These are phyloP conservation scores for Venturia canescens DNA, from an alignment of 1,140 invertebrate genomes.

Conservation along the genomic window DNA sequence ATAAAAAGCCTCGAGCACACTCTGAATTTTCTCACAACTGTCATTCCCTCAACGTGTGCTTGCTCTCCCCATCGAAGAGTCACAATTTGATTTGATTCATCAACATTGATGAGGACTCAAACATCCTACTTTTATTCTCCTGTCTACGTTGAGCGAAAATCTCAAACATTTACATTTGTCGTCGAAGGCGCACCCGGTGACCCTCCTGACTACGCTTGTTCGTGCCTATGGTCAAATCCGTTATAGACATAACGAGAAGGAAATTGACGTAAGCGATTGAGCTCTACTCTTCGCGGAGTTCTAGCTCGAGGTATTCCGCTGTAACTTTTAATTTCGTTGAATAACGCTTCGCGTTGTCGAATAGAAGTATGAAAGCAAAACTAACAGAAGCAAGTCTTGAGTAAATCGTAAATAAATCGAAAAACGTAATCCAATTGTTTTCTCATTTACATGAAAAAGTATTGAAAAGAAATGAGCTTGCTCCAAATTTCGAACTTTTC, in stretches of 20 bases:
- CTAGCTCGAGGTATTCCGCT: slow-evolving; percentile 36
- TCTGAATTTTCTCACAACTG: too few relatives aligned
- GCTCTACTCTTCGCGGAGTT: slow-evolving; percentile 49
- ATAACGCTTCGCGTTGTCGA: neutral
- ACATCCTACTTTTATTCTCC: neutral
- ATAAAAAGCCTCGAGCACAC: too few relatives aligned
- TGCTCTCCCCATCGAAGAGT: too few relatives aligned
- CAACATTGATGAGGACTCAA: too few relatives aligned
- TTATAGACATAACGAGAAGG: slow-evolving; percentile 63
- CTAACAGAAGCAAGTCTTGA: neutral
- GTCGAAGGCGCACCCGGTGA: slow-evolving; percentile 16
- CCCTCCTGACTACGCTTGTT: neutral
- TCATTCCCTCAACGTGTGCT: too few relatives aligned
- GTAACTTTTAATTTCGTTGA: neutral
- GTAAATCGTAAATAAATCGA: too few relatives aligned
- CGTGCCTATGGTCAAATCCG: slow-evolving; percentile 55
- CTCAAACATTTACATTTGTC: slow-evolving; percentile 18
- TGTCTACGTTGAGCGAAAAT: neutral
- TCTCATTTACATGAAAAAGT: too few relatives aligned
- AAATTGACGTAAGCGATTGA: slow-evolving; percentile 61
- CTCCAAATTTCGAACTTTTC: too few relatives aligned
- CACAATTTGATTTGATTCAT: too few relatives aligned
- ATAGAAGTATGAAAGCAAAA: neutral
- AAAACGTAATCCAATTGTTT: too few relatives aligned
- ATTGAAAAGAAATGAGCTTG: too few relatives aligned